Base-by-base conservation (phyloP, 30 jellyfish, hydroid and myxozoan genomes). In the Rhopilema esculentum region DNA sequence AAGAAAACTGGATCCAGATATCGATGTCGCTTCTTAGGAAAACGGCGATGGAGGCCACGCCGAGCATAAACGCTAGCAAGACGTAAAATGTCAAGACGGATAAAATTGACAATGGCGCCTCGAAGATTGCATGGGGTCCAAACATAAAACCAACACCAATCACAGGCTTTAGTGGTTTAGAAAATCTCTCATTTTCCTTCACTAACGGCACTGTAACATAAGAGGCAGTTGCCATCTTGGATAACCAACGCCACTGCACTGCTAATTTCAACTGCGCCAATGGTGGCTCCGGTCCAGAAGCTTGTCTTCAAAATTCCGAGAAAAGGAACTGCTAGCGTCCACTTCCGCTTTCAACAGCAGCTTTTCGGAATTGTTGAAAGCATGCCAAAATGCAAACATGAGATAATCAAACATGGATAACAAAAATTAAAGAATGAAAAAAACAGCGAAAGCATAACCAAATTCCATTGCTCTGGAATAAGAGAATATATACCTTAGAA, bases 1-100 rank as follows among this genome's bases (percentile, higher is more conserved):
- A 40, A 19, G 96, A 80, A 27, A 91, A 75, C 82, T 91, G 97
- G 16, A 86, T 79, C 97, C 97, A 91, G 17, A 80, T 68, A 51
- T 79, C 96, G 9, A 91, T 80, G 53, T 79, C 23, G 70, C 68
- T 86, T 53, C 95, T 68, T 33, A 75, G 29, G 83, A 86, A 86
- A 32, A 86, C 95, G n/a, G 79, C 95, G n/a, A 86, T 70, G 16
- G 77, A 63, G 0, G 95, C 95, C 2, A 91, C 91, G 23, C 92
- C 97, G 29, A 84, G 65, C 80, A 73, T 72, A 69, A 64, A 91
- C 16, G 79, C 93, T 21, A 82, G 50, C 64, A 75, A 17, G 27
- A 83, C 27, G 70, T 32, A 32, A 22, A 79, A 80, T 0, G 31
- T 40, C 20, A 90, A 51, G 31, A 25, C 83, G 1, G 87, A 83